These are phyloP conservation scores for Staurois parvus DNA, from an alignment of 2,797 vertebrate genomes.

Conservation along the genomic window DNA sequence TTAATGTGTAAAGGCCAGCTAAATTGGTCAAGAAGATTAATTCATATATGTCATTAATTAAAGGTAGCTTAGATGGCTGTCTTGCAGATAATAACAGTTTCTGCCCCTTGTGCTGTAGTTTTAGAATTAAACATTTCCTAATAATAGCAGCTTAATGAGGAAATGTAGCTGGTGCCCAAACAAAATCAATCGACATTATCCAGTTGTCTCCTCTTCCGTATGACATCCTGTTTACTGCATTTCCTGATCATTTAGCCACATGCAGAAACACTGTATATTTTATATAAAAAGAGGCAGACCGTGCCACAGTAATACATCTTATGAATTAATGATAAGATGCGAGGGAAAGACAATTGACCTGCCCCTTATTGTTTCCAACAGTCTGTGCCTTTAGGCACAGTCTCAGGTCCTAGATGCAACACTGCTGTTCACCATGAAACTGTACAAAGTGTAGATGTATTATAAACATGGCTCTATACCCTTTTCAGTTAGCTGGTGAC, in stretches of 20 bases:
- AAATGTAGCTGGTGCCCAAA: constrained; percentile 31
- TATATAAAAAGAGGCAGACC: neutral
- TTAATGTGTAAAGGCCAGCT: neutral
- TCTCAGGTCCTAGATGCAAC: neutral
- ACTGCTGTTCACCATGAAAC: no score
- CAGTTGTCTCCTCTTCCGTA: constrained; percentile 27
- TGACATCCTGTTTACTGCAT: constrained; percentile 46
- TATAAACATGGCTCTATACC: no score
- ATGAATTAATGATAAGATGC: neutral
- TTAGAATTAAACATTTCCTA: constrained; percentile 26
- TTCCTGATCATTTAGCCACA: constrained; percentile 18
- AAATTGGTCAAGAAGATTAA: neutral
- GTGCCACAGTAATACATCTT: neutral
- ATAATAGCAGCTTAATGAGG: constrained; percentile 49
- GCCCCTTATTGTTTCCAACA: neutral
- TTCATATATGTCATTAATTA: neutral
- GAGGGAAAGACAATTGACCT: neutral
- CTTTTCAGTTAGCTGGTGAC: no score
- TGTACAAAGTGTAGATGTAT: no score
- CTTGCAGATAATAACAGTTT: constrained; percentile 9
- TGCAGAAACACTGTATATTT: neutral
- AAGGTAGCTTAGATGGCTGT: neutral
- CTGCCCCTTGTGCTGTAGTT: constrained; percentile 7
- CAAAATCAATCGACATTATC: constrained; percentile 30
- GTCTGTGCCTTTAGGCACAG: neutral